Evolutionary conservation across 2,888 invertebrate species (phyloP).

Genomic region (Hydroisotoma schaefferi): DNA sequence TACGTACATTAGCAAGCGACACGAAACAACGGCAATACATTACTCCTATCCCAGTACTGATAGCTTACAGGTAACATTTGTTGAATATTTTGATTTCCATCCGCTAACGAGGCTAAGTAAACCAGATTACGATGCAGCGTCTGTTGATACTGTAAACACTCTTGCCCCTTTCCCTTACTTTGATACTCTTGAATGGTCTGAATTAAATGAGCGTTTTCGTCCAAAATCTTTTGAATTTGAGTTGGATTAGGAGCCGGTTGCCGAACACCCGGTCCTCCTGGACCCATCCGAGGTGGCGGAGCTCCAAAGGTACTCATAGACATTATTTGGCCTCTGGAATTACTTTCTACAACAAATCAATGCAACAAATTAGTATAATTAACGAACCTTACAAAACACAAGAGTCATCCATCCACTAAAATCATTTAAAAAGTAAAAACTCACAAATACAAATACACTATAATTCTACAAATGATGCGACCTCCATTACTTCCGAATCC

Average conservation of each 20-base stretch:
- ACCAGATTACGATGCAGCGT: constrained; percentile 91
- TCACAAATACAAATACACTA: no score
- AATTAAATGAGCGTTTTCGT: constrained; percentile 91
- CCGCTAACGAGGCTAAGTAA: constrained; percentile 93
- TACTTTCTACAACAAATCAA: no score
- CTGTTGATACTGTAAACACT: constrained; percentile 90
- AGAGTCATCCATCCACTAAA: no score
- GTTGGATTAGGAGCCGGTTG: constrained; percentile 70
- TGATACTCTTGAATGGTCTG: constrained; percentile 97
- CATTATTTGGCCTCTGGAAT: no score
- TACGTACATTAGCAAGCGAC: not conserved
- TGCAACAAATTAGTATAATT: no score
- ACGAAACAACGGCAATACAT: not conserved
- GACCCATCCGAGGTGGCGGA: constrained; percentile 15
- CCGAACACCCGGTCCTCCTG: constrained; percentile 30
- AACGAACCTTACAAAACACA: no score
- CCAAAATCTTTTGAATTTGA: constrained; percentile 86
- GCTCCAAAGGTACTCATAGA: constrained; percentile 47
- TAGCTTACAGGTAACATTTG: constrained; percentile 76
- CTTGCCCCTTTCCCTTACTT: constrained; percentile 87
- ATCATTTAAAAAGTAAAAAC: no score
- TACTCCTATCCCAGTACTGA: not conserved
- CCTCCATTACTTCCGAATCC: no score
- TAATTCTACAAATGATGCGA: no score
- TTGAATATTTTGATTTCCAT: constrained; percentile 89